Conservation (phyloP, 2,888 invertebrate genomes). For the Rutpela maculata region DNA sequence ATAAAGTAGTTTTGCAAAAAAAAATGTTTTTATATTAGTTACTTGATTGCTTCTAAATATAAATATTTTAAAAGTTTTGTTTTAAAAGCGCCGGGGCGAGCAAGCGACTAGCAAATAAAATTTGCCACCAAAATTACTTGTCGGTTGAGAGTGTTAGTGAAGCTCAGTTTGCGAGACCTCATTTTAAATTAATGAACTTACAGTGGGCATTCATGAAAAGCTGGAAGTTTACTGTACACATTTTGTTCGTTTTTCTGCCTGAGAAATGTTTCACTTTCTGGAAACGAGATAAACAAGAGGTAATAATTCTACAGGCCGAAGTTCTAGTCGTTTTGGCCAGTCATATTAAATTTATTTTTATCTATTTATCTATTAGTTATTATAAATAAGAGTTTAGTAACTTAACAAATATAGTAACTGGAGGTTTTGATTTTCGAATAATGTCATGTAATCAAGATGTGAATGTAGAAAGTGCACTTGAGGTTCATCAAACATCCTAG, state of each 20-base stretch:
- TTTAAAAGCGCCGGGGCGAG: neutral
- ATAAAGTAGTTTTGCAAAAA: neutral
- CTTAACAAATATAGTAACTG: no score
- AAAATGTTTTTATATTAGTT: neutral
- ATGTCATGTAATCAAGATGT: no score
- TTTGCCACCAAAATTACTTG: neutral
- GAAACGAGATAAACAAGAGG: no score
- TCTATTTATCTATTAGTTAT: no score
- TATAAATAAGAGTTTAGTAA: no score
- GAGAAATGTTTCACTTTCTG: no score
- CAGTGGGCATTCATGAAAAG: neutral
- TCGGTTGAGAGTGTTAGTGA: neutral
- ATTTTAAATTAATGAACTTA: neutral
- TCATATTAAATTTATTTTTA: no score
- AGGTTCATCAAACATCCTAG: no score
- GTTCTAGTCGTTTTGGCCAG: no score
- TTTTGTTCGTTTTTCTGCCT: neutral
- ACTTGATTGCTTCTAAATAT: neutral
- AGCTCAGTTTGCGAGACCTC: neutral
- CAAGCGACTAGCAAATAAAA: neutral
- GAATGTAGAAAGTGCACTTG: no score
- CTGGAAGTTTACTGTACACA: neutral
- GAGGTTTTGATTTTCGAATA: no score
- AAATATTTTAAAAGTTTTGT: neutral
- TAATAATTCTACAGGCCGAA: no score